Conservation (phyloP, 1,140 invertebrate species). For the Archegozetes longisetosus region DNA sequence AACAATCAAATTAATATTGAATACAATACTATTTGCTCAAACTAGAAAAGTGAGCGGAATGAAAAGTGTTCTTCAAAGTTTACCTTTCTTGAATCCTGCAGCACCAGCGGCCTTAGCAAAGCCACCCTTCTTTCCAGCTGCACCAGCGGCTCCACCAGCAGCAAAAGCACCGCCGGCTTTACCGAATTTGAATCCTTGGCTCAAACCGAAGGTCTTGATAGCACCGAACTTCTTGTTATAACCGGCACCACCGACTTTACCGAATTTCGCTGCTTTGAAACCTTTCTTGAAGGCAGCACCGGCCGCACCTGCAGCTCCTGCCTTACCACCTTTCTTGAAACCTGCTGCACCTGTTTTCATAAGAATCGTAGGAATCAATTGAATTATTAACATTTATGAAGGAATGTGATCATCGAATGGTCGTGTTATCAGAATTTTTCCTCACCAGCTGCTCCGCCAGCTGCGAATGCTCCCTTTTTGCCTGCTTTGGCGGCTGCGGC, state of each 20-base stretch:
- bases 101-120: conserved; percentile 2
- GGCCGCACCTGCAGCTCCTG: conserved; percentile 7
- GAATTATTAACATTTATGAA: not conserved
- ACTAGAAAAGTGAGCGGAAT: too few relatives aligned
- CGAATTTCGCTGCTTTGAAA: conserved; percentile 10
- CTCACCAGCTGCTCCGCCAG: conserved; percentile 9
- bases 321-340: conserved; percentile 3
- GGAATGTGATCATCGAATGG: not conserved
- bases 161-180: conserved; percentile 12
- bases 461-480: conserved; percentile 10
- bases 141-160: conserved; percentile 6
- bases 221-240: conserved; percentile 13
- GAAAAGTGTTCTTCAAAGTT: not conserved
- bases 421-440: not conserved
- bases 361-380: too few relatives aligned
- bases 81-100: conserved; percentile 9
- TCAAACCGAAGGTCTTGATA: conserved; percentile 11
- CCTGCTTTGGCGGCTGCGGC: not conserved
- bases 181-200: conserved; percentile 12
- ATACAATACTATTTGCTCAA: not conserved
- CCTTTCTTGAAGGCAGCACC: conserved; percentile 10
- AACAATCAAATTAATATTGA: not conserved
- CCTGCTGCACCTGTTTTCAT: too few relatives aligned
- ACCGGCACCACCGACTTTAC: conserved; percentile 10
- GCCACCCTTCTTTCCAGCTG: conserved; percentile 2